These are phyloP conservation scores for Ctena decussata DNA, from an alignment of 2,888 invertebrate species.

Conservation along the genomic window DNA sequence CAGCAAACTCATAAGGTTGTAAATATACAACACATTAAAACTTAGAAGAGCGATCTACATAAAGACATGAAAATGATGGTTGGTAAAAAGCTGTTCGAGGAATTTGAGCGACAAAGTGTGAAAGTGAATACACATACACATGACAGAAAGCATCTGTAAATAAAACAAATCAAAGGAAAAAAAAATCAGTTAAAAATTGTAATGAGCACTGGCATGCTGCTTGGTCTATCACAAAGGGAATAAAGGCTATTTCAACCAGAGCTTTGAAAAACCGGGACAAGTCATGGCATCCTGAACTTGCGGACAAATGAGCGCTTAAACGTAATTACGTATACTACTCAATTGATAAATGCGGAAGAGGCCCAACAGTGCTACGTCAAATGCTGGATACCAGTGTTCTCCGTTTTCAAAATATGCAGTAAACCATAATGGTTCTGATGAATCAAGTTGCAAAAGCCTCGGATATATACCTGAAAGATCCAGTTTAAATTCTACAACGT, in stretches of 20 bases:
- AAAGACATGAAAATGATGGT: background rate
- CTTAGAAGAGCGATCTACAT: background rate
- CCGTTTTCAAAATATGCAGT: slow-evolving; percentile 27
- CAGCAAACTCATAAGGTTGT: background rate
- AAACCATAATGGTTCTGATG: background rate
- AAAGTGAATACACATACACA: slow-evolving; percentile 15
- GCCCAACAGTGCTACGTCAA: background rate
- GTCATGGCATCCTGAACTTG: slow-evolving; percentile 36
- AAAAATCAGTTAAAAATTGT: background rate
- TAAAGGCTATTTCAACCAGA: background rate
- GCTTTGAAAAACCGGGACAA: background rate
- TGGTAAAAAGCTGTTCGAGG: slow-evolving; percentile 3
- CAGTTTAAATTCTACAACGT: slow-evolving; percentile 6
- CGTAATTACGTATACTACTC: slow-evolving; percentile 22
- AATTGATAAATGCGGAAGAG: slow-evolving; percentile 7
- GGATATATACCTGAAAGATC: slow-evolving; percentile 12
- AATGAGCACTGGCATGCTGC: slow-evolving; percentile 2
- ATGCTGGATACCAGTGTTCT: slow-evolving; percentile 15
- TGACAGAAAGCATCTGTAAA: slow-evolving; percentile 22
- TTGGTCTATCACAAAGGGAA: background rate
- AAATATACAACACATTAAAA: slow-evolving; percentile 19
- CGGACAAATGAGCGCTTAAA: slow-evolving; percentile 3
- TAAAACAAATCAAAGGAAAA: background rate
- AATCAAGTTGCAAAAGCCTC: background rate
- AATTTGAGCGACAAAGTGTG: background rate